A percentile compares a stretch with the other conserved stretches of the same genome.
Conservation (phyloP, 2,888 invertebrate genomes). For the Stramonita haemastoma region DNA sequence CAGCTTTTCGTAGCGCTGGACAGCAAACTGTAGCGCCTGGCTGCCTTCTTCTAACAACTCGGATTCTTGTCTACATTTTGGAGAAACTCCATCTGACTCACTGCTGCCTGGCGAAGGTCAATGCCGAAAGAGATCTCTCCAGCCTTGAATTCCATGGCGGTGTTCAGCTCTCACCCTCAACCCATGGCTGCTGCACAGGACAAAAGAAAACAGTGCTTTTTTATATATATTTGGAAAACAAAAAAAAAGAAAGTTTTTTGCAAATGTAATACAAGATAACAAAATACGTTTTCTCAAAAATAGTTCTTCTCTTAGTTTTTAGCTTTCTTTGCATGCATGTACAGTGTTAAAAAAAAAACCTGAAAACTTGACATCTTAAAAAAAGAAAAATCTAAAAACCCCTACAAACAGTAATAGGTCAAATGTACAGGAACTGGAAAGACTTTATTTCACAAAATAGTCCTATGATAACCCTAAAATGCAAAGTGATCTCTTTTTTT, state of each 20-base stretch:
- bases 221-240: not conserved
- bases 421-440: no score
- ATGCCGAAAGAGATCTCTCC: slow-evolving; percentile 53
- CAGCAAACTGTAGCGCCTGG: slow-evolving; percentile 75
- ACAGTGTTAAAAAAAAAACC: no score
- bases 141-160: slow-evolving; percentile 25
- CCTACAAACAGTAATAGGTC: no score
- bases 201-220: not conserved
- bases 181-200: slow-evolving; percentile 28
- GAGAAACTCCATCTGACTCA: slow-evolving; percentile 68
- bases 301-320: no score
- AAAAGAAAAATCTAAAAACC: no score
- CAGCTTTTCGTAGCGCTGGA: slow-evolving; percentile 77
- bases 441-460: no score
- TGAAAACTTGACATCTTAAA: no score
- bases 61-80: slow-evolving; percentile 58
- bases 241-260: not conserved
- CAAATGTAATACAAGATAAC: not conserved
- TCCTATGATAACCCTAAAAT: no score
- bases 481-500: no score
- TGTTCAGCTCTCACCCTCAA: slow-evolving; percentile 8
- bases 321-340: no score
- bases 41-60: slow-evolving; percentile 64
- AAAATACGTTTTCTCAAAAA: not conserved
- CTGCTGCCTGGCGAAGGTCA: slow-evolving; percentile 60